Evolutionary conservation across 2,797 vertebrate species (phyloP).

Genomic region (Notolabrus celidotus): DNA sequence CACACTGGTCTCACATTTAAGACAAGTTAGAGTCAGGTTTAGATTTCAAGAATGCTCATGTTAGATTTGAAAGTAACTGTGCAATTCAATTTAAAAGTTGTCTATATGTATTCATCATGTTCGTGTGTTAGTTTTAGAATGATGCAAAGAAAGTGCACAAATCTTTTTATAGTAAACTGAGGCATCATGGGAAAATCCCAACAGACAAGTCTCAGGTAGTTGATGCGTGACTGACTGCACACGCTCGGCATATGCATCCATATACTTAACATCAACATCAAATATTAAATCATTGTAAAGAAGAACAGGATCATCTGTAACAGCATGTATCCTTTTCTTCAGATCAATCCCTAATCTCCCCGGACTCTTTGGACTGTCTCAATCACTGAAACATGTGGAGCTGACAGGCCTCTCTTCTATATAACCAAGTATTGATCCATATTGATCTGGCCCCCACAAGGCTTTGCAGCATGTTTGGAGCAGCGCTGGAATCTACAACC

Average conservation of each 20-base stretch:
- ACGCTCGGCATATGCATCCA: not conserved
- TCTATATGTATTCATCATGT: too few relatives aligned
- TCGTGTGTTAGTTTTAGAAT: too few relatives aligned
- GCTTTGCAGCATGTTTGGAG: conserved; percentile 16
- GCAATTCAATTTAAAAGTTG: too few relatives aligned
- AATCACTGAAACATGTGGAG: conserved; percentile 26
- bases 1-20: too few relatives aligned
- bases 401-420: conserved; percentile 13
- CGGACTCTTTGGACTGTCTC: not conserved
- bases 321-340: not conserved
- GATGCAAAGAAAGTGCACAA: not conserved
- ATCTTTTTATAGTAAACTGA: not conserved
- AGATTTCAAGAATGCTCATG: too few relatives aligned
- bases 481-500: conserved; percentile 23
- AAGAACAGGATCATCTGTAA: not conserved
- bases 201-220: not conserved
- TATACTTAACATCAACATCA: not conserved
- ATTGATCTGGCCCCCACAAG: conserved; percentile 31
- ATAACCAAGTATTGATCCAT: conserved; percentile 31
- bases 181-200: not conserved
- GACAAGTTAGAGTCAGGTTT: too few relatives aligned
- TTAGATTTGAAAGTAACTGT: too few relatives aligned
- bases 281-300: not conserved
- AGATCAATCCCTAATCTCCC: conserved; percentile 5
- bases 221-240: not conserved